phyloP scores from a whole-genome alignment of 2,888 invertebrate species.

The Lordiphosa fenestrarum region DNA sequence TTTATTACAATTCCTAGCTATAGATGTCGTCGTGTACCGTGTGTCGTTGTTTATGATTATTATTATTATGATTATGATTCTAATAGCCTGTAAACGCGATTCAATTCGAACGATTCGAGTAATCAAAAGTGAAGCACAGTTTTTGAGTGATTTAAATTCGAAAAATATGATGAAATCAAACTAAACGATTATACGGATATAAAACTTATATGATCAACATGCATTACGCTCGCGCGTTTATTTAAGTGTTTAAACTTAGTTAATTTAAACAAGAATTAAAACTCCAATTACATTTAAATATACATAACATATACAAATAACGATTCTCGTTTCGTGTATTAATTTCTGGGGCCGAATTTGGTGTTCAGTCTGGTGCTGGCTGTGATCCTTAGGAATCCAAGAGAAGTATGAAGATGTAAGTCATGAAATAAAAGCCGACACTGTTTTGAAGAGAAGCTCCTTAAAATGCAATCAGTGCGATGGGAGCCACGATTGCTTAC shows the following conservation, averaged over 20 bases:
- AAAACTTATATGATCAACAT: slow-evolving; percentile 34
- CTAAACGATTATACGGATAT: slow-evolving; percentile 35
- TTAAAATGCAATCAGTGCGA: no score
- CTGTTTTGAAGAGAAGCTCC: no score
- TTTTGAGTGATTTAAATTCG: slow-evolving; percentile 69
- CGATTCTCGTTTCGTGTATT: no score
- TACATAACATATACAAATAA: slow-evolving; percentile 59
- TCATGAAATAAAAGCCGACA: no score
- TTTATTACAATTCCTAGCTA: slow-evolving; percentile 68
- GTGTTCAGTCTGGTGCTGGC: no score
- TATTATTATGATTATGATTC: slow-evolving; percentile 24
- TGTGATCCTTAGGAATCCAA: no score
- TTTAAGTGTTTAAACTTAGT: slow-evolving; percentile 68
- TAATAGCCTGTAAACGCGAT: slow-evolving; percentile 15
- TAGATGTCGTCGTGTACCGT: slow-evolving; percentile 45
- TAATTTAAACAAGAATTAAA: slow-evolving; percentile 62
- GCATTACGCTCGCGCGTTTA: slow-evolving; percentile 56
- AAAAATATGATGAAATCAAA: slow-evolving; percentile 33
- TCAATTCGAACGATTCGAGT: slow-evolving; percentile 24
- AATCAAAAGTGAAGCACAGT: slow-evolving; percentile 58
- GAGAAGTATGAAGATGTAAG: no score
- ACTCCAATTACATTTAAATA: slow-evolving; percentile 70
- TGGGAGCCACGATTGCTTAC: no score
- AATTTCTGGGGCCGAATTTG: no score
- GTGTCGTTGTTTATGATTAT: slow-evolving; percentile 41